These are phyloP conservation scores for Pseudomyrmex pallidus DNA, from an alignment of 1,140 invertebrate genomes.

Conservation along the genomic window DNA sequence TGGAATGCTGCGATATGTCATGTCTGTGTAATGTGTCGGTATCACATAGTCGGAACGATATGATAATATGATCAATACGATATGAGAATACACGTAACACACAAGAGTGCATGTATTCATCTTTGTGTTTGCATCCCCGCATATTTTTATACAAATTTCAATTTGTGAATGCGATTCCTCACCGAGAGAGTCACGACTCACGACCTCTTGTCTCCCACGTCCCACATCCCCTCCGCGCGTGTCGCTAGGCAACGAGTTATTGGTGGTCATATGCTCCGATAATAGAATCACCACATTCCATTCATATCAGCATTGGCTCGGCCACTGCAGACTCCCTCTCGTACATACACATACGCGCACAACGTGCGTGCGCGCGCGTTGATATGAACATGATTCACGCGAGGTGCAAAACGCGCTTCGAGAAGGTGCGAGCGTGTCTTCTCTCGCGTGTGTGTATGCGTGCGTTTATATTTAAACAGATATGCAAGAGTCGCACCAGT, in stretches of 20 bases:
- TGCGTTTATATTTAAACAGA: not conserved
- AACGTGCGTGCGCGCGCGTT: not conserved
- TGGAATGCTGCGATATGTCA: too few relatives aligned
- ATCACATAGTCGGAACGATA: not conserved
- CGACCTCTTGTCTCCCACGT: slow-evolving; percentile 24
- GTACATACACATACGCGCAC: not conserved
- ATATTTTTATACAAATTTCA: not conserved
- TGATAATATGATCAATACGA: too few relatives aligned
- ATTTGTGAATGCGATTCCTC: slow-evolving; percentile 28
- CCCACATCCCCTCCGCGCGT: slow-evolving; percentile 20
- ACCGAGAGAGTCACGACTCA: slow-evolving; percentile 58
- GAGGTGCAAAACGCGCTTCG: not conserved
- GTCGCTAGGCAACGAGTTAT: slow-evolving; percentile 74
- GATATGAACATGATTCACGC: slow-evolving; percentile 32
- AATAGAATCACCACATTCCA: slow-evolving; percentile 82
- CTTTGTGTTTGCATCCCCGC: not conserved
- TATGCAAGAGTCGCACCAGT: not conserved
- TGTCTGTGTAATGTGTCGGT: too few relatives aligned
- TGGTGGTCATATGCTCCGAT: slow-evolving; percentile 78
- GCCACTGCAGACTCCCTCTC: slow-evolving; percentile 56
- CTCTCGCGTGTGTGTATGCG: too few relatives aligned
- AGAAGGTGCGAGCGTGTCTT: slow-evolving; percentile 1
- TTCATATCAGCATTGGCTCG: slow-evolving; percentile 79
- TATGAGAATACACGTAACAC: not conserved
- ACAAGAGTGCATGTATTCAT: not conserved